These are phyloP conservation scores for Megathymus violae DNA, from an alignment of 1,140 invertebrate species.

Conservation along the genomic window DNA sequence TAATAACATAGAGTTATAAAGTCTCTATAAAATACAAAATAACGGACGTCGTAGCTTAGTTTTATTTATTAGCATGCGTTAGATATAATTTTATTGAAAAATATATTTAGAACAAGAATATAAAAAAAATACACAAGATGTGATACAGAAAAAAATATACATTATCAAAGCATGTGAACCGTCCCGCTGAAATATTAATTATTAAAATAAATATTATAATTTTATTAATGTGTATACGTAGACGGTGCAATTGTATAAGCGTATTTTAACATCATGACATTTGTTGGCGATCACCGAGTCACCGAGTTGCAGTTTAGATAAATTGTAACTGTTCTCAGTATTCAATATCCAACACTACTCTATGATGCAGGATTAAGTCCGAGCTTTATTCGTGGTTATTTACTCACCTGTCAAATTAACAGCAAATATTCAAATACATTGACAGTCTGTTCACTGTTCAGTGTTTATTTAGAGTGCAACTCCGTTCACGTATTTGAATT, in stretches of 20 bases:
- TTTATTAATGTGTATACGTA: slow-evolving; percentile 36
- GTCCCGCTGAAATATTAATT: slow-evolving; percentile 48
- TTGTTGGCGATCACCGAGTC: slow-evolving; percentile 26
- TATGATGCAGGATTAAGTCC: too few species aligned
- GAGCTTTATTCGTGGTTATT: too few species aligned
- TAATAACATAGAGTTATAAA: slow-evolving; percentile 7
- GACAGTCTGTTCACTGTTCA: too few species aligned
- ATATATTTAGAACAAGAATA: slow-evolving; percentile 58
- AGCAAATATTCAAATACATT: too few species aligned
- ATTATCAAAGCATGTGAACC: slow-evolving; percentile 57
- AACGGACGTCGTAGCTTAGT: slow-evolving; percentile 62
- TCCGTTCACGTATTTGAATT: slow-evolving; percentile 29
- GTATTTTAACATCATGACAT: slow-evolving; percentile 53
- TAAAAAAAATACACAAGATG: slow-evolving; percentile 48
- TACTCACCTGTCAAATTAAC: too few species aligned
- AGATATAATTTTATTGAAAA: slow-evolving; percentile 56
- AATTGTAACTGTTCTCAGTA: neutral
- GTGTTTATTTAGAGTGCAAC: slow-evolving; percentile 33
- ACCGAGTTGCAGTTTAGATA: slow-evolving; percentile 37
- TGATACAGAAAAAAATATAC: slow-evolving; percentile 43
- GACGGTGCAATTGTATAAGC: slow-evolving; percentile 41
- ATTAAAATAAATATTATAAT: slow-evolving; percentile 36
- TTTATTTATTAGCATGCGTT: slow-evolving; percentile 80
- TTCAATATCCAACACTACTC: too few species aligned
- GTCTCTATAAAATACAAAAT: slow-evolving; percentile 54